A percentile compares a stretch with the other conserved stretches of the same genome.
phyloP scores from a whole-genome alignment of 2,113 vertebrate genomes.

The cat (Felis catus) region DNA sequence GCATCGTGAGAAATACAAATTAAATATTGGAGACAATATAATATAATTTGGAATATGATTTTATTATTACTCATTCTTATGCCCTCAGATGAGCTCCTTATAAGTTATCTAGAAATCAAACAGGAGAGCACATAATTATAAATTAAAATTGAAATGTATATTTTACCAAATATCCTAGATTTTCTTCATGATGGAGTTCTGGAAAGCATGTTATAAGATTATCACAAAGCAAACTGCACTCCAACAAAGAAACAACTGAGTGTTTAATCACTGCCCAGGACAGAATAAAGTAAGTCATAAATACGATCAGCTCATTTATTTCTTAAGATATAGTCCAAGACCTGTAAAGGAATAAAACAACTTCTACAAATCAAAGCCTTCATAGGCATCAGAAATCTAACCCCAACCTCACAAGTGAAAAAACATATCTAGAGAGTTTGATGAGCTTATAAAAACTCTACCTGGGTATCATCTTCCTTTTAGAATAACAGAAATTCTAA shows the following conservation, averaged over 20 bases:
- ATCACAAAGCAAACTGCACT: background rate
- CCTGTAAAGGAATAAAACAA: background rate
- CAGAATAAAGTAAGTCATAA: background rate
- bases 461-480: background rate
- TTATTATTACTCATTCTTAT: background rate
- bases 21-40: background rate
- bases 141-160: constrained; percentile 4
- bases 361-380: background rate
- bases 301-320: background rate
- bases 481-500: background rate
- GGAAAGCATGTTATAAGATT: background rate
- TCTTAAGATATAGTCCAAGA: background rate
- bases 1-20: background rate
- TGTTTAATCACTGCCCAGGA: background rate
- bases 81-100: background rate
- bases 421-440: background rate
- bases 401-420: background rate
- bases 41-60: background rate
- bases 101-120: background rate
- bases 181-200: background rate
- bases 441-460: background rate
- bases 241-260: background rate
- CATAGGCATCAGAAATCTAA: background rate
- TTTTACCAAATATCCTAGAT: constrained; percentile 7
- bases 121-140: background rate